phyloP scores from a whole-genome alignment of 2,797 vertebrate species.

The Rhinatrema bivittatum region DNA sequence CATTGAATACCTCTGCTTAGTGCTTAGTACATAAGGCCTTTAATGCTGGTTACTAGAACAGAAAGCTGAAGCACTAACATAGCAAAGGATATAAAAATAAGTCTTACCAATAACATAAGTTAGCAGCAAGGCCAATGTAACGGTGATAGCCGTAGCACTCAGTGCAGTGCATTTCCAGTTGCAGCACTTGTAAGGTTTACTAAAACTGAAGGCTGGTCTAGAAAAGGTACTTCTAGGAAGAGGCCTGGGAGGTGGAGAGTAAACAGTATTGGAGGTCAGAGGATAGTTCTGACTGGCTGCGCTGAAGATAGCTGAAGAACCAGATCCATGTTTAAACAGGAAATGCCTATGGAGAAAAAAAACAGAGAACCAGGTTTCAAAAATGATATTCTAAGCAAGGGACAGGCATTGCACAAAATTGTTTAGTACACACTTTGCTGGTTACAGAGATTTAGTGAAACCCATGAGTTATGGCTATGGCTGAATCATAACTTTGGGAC shows the following conservation, averaged over 20 bases:
- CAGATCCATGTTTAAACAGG: slow-evolving; percentile 92
- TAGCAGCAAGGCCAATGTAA: slow-evolving; percentile 82
- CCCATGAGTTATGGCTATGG: too few relatives aligned
- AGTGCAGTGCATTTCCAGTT: slow-evolving; percentile 94
- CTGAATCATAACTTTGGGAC: too few relatives aligned
- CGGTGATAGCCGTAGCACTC: slow-evolving; percentile 83
- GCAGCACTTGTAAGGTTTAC: slow-evolving; percentile 92
- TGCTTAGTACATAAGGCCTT: too few relatives aligned
- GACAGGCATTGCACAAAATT: too few relatives aligned
- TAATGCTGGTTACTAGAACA: neutral
- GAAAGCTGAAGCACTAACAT: too few relatives aligned
- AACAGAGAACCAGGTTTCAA: slow-evolving; percentile 32
- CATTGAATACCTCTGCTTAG: too few relatives aligned
- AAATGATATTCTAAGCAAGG: slow-evolving; percentile 10
- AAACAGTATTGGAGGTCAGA: slow-evolving; percentile 88
- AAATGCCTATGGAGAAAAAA: slow-evolving; percentile 71
- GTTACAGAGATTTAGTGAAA: too few relatives aligned
- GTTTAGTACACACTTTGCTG: too few relatives aligned
- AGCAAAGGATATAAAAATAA: neutral
- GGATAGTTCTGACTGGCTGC: slow-evolving; percentile 90
- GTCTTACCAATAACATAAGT: slow-evolving; percentile 91
- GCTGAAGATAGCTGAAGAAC: slow-evolving; percentile 87
- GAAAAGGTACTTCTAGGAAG: slow-evolving; percentile 89
- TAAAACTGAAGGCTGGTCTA: slow-evolving; percentile 87
- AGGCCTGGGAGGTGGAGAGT: slow-evolving; percentile 87